These are phyloP conservation scores for Pelusios castaneus DNA, from an alignment of 2,113 vertebrate genomes.

Conservation along the genomic window DNA sequence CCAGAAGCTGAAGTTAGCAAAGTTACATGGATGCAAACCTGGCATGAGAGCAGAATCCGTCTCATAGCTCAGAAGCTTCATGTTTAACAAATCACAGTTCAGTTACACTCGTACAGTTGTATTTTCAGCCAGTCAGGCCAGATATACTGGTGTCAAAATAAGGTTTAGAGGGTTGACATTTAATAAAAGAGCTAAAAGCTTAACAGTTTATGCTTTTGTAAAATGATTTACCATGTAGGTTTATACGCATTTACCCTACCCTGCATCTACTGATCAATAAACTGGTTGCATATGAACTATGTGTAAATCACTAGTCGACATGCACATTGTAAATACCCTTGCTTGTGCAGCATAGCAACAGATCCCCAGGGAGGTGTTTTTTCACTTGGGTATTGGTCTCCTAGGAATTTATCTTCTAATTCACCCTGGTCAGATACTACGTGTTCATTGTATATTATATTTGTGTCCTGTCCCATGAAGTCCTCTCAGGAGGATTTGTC, in stretches of 20 bases:
- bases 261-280: constrained; percentile 22
- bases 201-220: constrained; percentile 13
- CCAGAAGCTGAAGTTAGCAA: neutral
- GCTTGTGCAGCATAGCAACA: constrained; percentile 19
- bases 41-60: neutral
- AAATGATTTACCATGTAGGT: neutral
- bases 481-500: constrained; percentile 34
- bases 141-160: neutral
- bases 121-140: neutral
- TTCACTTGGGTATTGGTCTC: neutral
- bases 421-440: constrained; percentile 7
- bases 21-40: neutral
- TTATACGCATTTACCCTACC: neutral
- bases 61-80: neutral
- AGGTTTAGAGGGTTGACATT: constrained; percentile 1
- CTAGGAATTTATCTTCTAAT: constrained; percentile 42
- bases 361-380: neutral
- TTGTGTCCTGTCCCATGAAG: constrained; percentile 34
- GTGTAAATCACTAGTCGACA: neutral
- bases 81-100: neutral
- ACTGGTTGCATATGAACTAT: neutral
- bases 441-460: constrained; percentile 18
- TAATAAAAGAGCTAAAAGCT: neutral
- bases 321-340: neutral
- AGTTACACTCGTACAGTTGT: neutral